Conservation (phyloP, 2,888 invertebrate species). For the Caenorhabditis macrosperma region DNA sequence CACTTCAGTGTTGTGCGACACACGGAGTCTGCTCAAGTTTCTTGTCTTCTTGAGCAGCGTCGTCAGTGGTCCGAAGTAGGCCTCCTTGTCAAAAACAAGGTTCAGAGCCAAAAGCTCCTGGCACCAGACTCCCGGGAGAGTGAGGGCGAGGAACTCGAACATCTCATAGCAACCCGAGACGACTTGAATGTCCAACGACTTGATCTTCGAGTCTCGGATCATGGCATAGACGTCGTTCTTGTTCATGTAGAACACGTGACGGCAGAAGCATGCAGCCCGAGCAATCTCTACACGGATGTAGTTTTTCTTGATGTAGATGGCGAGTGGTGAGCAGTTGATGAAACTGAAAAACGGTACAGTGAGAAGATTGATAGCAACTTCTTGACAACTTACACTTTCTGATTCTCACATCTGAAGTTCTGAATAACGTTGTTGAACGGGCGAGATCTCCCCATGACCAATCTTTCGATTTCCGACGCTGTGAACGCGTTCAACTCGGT, state of each 20-base stretch:
- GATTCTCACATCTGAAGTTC: background rate
- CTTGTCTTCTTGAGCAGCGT: conserved; percentile 4
- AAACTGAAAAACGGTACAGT: conserved; percentile 4
- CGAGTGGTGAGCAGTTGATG: background rate
- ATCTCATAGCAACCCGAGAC: background rate
- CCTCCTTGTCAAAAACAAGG: background rate
- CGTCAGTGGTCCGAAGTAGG: background rate
- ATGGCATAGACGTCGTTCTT: background rate
- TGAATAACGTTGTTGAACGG: background rate
- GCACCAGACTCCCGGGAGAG: conserved; percentile 10
- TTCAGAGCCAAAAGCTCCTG: background rate
- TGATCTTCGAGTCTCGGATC: background rate
- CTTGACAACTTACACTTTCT: conserved; percentile 1
- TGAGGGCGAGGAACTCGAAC: conserved; percentile 8
- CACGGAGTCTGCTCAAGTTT: background rate
- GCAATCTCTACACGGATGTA: background rate
- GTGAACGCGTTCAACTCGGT: background rate
- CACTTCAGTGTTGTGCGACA: background rate
- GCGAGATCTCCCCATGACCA: background rate
- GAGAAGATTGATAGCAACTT: no score
- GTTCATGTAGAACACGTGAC: background rate
- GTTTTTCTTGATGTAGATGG: background rate
- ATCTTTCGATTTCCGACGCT: background rate
- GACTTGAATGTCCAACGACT: background rate
- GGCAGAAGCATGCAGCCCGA: background rate